Evolutionary conservation across 2,797 vertebrate species (phyloP).

Genomic region (Dipus sagitta): DNA sequence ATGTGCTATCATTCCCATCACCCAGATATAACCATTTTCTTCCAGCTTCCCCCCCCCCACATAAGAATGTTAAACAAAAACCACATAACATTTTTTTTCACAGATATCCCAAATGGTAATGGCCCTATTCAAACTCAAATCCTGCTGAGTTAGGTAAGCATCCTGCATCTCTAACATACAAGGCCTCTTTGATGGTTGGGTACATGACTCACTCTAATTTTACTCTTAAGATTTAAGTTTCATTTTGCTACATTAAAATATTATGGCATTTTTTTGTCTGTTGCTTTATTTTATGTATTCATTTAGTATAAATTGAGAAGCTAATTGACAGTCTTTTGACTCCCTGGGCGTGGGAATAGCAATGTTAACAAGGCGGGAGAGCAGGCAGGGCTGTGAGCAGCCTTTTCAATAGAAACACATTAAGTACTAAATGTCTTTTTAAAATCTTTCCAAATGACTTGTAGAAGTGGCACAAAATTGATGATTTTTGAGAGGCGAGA

Average conservation of each 20-base stretch:
- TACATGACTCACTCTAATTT: not conserved
- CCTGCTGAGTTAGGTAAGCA: not conserved
- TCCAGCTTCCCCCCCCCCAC: not conserved
- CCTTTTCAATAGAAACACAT: not conserved
- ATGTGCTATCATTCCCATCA: not conserved
- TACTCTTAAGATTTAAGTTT: not conserved
- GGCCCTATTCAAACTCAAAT: not conserved
- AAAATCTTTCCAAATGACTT: slow-evolving; percentile 1
- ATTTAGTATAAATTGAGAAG: slow-evolving; percentile 34
- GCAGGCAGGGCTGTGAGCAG: not conserved
- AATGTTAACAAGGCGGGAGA: not conserved
- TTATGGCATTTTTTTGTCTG: not conserved
- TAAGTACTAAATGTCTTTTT: slow-evolving; percentile 21
- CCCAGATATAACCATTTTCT: not conserved
- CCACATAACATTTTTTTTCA: not conserved
- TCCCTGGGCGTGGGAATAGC: not conserved
- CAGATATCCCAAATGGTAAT: not conserved
- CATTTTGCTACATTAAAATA: slow-evolving; percentile 32
- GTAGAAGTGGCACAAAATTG: slow-evolving; percentile 20
- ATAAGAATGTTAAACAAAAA: slow-evolving; percentile 46
- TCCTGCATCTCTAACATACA: not conserved
- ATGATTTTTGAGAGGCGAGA: not conserved
- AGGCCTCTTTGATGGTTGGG: not conserved
- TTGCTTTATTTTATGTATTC: slow-evolving; percentile 44
- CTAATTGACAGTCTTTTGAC: slow-evolving; percentile 16